A percentile compares a stretch with the other conserved stretches of the same genome.
These are phyloP conservation scores for Spisula solida DNA, from an alignment of 2,888 invertebrate genomes.

Conservation along the genomic window DNA sequence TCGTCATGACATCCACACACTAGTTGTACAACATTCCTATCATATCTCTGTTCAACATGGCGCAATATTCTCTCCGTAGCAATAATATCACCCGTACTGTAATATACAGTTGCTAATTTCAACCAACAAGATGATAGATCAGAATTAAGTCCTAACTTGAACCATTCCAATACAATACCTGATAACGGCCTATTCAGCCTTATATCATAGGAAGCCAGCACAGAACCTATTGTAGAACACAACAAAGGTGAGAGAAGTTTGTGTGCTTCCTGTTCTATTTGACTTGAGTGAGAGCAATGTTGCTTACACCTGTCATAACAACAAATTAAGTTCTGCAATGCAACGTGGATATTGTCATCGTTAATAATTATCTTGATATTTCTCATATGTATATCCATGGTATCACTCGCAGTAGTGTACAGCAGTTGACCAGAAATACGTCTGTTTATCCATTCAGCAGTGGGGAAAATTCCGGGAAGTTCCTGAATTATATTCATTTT, in stretches of 20 bases:
- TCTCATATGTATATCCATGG: background rate
- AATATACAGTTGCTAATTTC: too few species aligned
- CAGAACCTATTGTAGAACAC: too few species aligned
- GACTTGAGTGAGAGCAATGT: background rate
- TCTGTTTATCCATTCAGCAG: background rate
- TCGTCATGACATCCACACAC: background rate
- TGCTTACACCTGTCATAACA: background rate
- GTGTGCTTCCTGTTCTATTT: background rate
- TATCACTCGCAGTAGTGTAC: background rate
- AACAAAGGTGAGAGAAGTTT: background rate
- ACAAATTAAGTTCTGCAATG: background rate
- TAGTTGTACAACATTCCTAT: background rate
- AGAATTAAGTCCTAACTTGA: background rate
- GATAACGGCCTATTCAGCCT: background rate
- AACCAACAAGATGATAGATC: too few species aligned
- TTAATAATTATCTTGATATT: background rate
- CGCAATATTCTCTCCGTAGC: background rate
- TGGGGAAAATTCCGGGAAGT: background rate
- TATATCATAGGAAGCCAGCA: too few species aligned
- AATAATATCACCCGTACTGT: background rate
- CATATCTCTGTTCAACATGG: too few species aligned
- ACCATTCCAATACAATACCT: background rate
- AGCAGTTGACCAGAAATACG: background rate
- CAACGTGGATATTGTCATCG: background rate
- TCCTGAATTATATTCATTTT: background rate